These are phyloP conservation scores for Conus betulinus DNA, from an alignment of 1,140 invertebrate genomes.

Conservation along the genomic window DNA sequence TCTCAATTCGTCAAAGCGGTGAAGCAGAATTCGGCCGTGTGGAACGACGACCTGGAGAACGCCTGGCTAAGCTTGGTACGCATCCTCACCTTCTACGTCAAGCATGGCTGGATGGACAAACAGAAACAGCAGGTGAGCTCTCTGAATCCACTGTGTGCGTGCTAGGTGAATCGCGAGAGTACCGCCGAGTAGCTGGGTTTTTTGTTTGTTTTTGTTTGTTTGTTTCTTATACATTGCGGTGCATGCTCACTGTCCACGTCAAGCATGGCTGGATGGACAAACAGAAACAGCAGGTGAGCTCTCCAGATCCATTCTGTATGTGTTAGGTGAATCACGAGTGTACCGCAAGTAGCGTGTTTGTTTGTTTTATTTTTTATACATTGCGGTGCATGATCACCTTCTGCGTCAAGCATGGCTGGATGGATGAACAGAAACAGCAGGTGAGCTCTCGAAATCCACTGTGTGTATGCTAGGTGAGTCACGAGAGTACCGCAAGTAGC, in stretches of 20 bases:
- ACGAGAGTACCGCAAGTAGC: no score
- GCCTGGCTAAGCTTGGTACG: conserved; percentile 6
- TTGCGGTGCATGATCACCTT: conserved; percentile 16
- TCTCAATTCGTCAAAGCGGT: conserved; percentile 24
- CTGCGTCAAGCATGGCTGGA: conserved; percentile 28
- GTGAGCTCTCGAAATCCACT: not conserved
- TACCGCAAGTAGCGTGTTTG: no score
- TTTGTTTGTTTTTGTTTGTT: no score
- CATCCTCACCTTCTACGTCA: conserved; percentile 33
- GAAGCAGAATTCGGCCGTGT: not conserved
- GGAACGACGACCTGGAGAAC: conserved; percentile 7
- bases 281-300: no score
- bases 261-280: conserved; percentile 21
- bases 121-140: not conserved
- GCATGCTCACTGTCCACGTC: conserved; percentile 24
- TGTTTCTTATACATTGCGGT: no score
- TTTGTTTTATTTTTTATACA: no score
- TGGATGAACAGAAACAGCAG: not conserved
- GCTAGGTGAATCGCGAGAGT: no score
- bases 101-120: conserved; percentile 15
- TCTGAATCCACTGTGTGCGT: no score
- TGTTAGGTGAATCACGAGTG: no score
- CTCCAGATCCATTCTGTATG: no score
- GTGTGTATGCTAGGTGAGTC: no score
- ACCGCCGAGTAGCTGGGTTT: no score